A percentile compares a stretch with the other conserved stretches of the same genome.
These are phyloP conservation scores for Ethmia dodecea DNA, from an alignment of 2,888 invertebrate genomes.

Conservation along the genomic window DNA sequence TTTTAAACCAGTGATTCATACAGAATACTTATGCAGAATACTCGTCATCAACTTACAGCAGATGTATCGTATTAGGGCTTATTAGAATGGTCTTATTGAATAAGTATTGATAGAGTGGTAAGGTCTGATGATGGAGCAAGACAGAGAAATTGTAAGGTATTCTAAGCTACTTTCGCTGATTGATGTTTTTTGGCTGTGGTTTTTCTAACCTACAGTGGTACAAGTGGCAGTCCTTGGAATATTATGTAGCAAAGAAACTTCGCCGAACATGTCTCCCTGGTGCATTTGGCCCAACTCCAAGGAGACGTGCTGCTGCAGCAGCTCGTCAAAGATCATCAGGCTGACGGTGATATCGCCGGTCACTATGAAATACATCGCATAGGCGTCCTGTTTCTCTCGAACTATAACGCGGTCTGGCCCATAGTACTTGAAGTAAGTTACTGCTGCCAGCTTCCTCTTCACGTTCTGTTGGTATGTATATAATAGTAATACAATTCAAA, in stretches of 20 bases:
- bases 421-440: slow-evolving; percentile 79
- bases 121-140: too few relatives aligned
- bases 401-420: slow-evolving; percentile 78
- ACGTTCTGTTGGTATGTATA: slow-evolving; percentile 75
- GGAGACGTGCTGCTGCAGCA: slow-evolving; percentile 58
- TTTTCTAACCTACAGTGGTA: slow-evolving; percentile 70
- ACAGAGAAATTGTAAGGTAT: too few relatives aligned
- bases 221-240: slow-evolving; percentile 79
- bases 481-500: too few relatives aligned
- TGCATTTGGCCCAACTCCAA: slow-evolving; percentile 71
- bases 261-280: slow-evolving; percentile 81
- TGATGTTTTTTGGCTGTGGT: too few relatives aligned
- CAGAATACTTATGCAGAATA: too few relatives aligned
- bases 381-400: slow-evolving; percentile 77
- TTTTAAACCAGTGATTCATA: too few relatives aligned
- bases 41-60: too few relatives aligned
- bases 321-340: slow-evolving; percentile 67
- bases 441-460: slow-evolving; percentile 78
- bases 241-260: slow-evolving; percentile 80
- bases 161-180: too few relatives aligned
- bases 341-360: slow-evolving; percentile 75
- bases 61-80: too few relatives aligned
- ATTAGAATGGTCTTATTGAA: too few relatives aligned
- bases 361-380: slow-evolving; percentile 81
- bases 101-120: too few relatives aligned